Evolutionary conservation across 1,140 invertebrate genomes (phyloP), one percentile per base, ranked within the genome.

Genomic region (Battus philenor): DNA sequence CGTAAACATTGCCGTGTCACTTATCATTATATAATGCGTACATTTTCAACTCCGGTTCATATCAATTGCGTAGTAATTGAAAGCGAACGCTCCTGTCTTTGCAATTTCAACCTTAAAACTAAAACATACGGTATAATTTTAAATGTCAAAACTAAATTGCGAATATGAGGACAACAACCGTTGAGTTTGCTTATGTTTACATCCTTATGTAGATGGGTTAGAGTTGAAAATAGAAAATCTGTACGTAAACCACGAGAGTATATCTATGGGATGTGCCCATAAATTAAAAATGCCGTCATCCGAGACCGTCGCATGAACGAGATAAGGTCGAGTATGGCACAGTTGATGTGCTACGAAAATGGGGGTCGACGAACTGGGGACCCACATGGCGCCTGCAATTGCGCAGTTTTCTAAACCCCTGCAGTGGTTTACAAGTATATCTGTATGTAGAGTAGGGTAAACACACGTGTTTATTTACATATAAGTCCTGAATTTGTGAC

Each of bases 361-460:
- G 13, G 53, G 50, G 75, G 69, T 75, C 68, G 74, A 79, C 56
- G 72, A 74, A 74, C 72, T 64, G 41, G 34, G 33, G 47, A 46
- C 38, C 67, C 75, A 76, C 75, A 72, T 79, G 75, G 68, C 59
- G 51, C 48, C 54, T 71, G 71, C 71, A 80, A 77, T 61, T 77
- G 73, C 76, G 76, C 68, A 73, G 73, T 80, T 76, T 71, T 68
- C 60, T 68, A 64, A 64, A 71, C 71, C 73, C 76, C 67, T 79
- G 70, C 67, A 72, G 67, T 68, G 58, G 67, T 67, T 69, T 68
- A 70, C 55, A 58, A 55, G 60, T 64, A 65, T 67, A 49, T 53
- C 64, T 44, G 22, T 44, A 50, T 54, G 52, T 54, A 56, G 44
- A 54, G 44, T 72, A 54, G 48, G 75, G 68, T 71, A 50, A 54